Base-by-base conservation (phyloP, 2,797 vertebrate genomes). In the Scomberomorus guttatus region DNA sequence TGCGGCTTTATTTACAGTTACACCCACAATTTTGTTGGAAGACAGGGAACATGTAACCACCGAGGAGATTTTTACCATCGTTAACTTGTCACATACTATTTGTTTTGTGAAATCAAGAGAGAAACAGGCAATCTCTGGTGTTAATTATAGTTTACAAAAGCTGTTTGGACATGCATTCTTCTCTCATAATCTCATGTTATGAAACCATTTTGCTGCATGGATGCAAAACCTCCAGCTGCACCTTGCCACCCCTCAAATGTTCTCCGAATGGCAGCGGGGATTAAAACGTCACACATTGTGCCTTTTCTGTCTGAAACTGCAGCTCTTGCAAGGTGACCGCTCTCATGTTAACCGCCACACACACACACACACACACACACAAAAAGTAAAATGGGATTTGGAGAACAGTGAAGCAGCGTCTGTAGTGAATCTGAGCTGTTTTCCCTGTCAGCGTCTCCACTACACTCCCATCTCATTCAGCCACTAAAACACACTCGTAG, bases 321-420 rank as follows among this genome's bases (percentile, higher is more conserved):
- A 54, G 80, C 70, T 74, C 46, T 65, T 15, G 42, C 62, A 82
- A 83, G 66, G 80, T 80, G 87, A 83, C 82, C 17, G 39, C 51
- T 78, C 57, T 88, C 59, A 63, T 75, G 73, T 81, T 58, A 46
- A 56, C 24, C 42, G 6, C 4, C 11, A 42, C n/a, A 69, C 46
- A 56, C 25, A 17, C 56, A 58, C 25, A 27, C 27, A 29, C 57
- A 37, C 22, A 27, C 12, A 57, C 0, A 25, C 13, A n/a, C 24
- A 63, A 70, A 70, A 55, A 55, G 32, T 24, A 17, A 64, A 81
- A 83, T 8, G 48, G 57, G 60, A 75, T 82, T 68, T 56, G 62
- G 44, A 81, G 71, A 80, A 79, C 17, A 72, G 59, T 71, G 72
- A 73, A 22, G 32, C 70, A 20, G 54, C 55, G 37, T 70, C 46